These are phyloP conservation scores for Numenius phaeopus DNA, from an alignment of 2,797 vertebrate species.

Conservation along the genomic window DNA sequence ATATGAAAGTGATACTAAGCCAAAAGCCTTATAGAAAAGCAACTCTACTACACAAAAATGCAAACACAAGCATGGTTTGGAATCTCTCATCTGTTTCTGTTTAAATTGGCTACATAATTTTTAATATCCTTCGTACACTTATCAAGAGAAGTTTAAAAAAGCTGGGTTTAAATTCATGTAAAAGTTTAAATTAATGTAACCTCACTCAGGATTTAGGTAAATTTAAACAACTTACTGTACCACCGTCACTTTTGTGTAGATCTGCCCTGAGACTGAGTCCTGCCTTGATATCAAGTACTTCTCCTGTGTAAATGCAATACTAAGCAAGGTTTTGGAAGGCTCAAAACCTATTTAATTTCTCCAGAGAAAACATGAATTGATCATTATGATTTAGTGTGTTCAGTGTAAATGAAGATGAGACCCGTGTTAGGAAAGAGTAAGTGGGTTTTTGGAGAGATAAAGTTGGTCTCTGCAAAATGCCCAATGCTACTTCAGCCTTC, in stretches of 20 bases:
- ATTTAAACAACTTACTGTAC: neutral
- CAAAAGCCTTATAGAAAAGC: neutral
- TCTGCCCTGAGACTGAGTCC: neutral
- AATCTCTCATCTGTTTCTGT: neutral
- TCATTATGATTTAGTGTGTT: neutral
- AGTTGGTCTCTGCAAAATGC: neutral
- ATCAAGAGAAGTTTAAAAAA: neutral
- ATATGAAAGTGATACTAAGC: neutral
- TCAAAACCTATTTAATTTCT: neutral
- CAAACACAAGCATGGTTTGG: neutral
- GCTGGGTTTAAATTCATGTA: neutral
- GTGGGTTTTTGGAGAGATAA: accelerated
- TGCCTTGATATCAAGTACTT: neutral
- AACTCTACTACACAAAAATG: neutral
- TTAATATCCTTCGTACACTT: neutral
- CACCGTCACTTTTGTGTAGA: neutral
- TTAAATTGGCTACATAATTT: neutral
- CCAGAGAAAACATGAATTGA: neutral
- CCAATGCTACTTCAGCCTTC: neutral
- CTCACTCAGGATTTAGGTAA: neutral
- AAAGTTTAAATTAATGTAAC: neutral
- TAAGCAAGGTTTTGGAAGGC: neutral
- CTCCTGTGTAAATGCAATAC: neutral
- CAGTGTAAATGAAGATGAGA: neutral
- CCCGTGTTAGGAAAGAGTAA: neutral